phyloP scores from a whole-genome alignment of 1,140 invertebrate genomes.

The Trachelipus rathkii region DNA sequence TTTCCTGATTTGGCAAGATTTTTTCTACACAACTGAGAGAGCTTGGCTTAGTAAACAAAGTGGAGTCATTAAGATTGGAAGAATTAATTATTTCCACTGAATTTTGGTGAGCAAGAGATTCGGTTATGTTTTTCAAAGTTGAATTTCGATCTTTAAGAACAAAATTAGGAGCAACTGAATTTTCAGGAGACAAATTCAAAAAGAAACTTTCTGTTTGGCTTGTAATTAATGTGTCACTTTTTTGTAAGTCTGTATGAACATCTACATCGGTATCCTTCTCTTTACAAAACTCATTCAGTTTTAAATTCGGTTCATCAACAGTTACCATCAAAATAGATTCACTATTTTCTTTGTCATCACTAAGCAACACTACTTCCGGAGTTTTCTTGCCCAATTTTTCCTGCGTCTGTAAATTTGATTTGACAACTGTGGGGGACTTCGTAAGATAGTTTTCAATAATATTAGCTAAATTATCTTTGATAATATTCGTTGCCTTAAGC shows the following conservation, averaged over 20 bases:
- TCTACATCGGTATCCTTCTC: neutral
- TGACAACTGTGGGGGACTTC: neutral
- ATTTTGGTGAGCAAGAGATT: neutral
- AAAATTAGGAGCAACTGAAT: neutral
- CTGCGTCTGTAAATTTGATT: neutral
- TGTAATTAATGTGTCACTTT: neutral
- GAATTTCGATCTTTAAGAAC: neutral
- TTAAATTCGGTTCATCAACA: neutral
- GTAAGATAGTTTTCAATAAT: constrained; percentile 41
- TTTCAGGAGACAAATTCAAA: neutral
- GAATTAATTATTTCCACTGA: neutral
- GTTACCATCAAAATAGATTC: constrained; percentile 1
- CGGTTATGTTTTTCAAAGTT: too few species aligned
- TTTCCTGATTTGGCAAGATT: too few species aligned
- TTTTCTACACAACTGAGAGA: too few species aligned
- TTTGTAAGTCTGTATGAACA: neutral
- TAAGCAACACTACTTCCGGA: neutral
- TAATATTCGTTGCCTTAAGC: constrained; percentile 38
- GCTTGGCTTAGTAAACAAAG: neutral
- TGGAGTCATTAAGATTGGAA: neutral
- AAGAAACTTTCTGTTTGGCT: neutral
- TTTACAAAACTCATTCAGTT: neutral
- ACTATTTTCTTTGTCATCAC: neutral
- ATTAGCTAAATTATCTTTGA: constrained; percentile 43
- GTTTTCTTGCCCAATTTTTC: neutral